These are phyloP conservation scores for Sesia apiformis DNA, from an alignment of 2,888 invertebrate genomes.

Conservation along the genomic window DNA sequence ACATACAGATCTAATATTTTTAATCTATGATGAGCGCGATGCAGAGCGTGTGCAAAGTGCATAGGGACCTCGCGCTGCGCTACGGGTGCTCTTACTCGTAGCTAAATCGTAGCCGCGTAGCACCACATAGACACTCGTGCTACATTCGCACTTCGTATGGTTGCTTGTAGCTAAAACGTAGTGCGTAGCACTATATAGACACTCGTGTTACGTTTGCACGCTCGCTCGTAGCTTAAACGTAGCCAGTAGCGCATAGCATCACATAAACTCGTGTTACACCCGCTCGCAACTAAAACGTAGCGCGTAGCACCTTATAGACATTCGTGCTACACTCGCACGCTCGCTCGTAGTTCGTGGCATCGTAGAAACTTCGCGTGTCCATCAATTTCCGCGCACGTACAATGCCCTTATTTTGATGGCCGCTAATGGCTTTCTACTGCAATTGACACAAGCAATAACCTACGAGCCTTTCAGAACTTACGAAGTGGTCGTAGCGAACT, in stretches of 20 bases:
- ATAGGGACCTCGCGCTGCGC: no score
- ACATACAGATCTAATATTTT: no score
- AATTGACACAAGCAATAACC: slow-evolving; percentile 8
- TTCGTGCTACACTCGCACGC: slow-evolving; percentile 1
- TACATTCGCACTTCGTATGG: no score
- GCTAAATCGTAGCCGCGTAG: no score
- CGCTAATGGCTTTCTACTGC: slow-evolving; percentile 4
- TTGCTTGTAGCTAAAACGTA: no score
- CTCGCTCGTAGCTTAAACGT: not conserved
- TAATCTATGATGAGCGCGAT: no score
- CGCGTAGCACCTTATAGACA: not conserved
- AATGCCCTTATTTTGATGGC: slow-evolving; percentile 5
- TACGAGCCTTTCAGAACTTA: not conserved
- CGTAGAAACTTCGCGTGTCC: slow-evolving; percentile 5
- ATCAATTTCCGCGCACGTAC: slow-evolving; percentile 7
- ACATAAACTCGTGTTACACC: not conserved
- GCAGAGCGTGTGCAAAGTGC: no score
- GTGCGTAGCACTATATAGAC: no score
- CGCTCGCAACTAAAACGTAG: no score
- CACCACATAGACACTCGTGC: no score
- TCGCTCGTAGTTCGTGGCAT: slow-evolving; percentile 3
- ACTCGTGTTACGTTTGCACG: no score
- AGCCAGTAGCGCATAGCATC: not conserved
- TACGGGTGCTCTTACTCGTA: no score
- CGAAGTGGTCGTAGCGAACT: not conserved